Conservation (phyloP, 2,113 vertebrate species). For the Ciconia stormi region DNA sequence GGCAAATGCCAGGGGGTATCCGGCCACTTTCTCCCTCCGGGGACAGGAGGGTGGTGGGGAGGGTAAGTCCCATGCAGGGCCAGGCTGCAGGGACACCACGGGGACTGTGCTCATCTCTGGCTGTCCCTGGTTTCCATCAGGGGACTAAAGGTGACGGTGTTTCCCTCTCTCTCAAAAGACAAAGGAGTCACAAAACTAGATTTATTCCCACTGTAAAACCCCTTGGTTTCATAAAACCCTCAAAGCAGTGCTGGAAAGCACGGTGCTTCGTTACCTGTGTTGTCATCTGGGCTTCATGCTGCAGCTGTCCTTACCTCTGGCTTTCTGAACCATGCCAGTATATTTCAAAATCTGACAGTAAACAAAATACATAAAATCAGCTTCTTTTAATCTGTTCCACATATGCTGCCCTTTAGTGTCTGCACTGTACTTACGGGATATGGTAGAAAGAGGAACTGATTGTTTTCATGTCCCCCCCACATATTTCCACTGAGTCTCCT, state of each 20-base stretch:
- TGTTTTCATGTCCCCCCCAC: not conserved
- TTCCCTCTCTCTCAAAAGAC: not conserved
- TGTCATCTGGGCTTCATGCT: fast-evolving
- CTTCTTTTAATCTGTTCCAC: not conserved
- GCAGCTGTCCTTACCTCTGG: not conserved
- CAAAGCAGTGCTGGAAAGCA: not conserved
- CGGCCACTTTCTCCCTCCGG: fast-evolving
- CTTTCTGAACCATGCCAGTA: not conserved
- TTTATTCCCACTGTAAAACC: not conserved
- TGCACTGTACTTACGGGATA: not conserved
- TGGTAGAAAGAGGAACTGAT: conserved; percentile 1
- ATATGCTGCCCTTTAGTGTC: not conserved
- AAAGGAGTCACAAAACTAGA: not conserved
- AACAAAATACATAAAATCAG: not conserved
- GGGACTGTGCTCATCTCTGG: not conserved
- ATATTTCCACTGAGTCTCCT: conserved; percentile 35
- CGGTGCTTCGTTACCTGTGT: fast-evolving
- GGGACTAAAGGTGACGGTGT: not conserved
- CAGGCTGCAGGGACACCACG: fast-evolving
- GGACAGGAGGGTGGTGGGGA: not conserved
- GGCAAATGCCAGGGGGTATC: fast-evolving
- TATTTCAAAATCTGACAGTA: not conserved
- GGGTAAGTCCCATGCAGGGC: not conserved
- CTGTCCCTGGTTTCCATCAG: not conserved
- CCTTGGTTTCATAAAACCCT: not conserved